These are phyloP conservation scores for Tipula vernalis DNA, from an alignment of 2,888 invertebrate genomes.

Conservation along the genomic window DNA sequence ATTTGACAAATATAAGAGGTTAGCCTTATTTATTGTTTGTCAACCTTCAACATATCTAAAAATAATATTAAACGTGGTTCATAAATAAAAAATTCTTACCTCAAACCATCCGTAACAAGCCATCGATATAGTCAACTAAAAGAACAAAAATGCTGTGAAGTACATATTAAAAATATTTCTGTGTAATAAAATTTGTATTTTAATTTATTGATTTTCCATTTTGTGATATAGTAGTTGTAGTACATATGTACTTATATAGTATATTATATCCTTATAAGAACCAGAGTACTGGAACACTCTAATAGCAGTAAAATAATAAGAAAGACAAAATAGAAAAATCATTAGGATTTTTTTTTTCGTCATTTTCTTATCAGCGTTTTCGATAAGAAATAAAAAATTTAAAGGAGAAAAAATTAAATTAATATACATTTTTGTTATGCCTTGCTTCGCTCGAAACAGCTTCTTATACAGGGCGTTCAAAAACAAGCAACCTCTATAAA, in stretches of 20 bases:
- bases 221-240: neutral
- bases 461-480: neutral
- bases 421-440: neutral
- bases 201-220: neutral
- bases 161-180: neutral
- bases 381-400: neutral
- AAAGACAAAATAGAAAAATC: neutral
- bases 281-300: neutral
- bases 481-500: too few species aligned
- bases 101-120: too few species aligned
- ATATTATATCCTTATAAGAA: too few species aligned
- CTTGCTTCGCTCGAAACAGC: neutral
- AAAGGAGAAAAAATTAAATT: neutral
- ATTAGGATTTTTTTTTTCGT: neutral
- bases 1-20: too few species aligned
- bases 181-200: neutral
- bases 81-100: too few species aligned
- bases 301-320: neutral
- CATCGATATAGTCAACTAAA: too few species aligned
- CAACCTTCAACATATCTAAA: too few species aligned
- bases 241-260: neutral
- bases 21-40: too few species aligned
- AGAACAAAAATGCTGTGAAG: too few species aligned
- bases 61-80: too few species aligned
- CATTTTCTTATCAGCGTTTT: neutral